These are phyloP conservation scores for Dasypus novemcinctus DNA, from an alignment of 2,113 vertebrate genomes.

Conservation along the genomic window DNA sequence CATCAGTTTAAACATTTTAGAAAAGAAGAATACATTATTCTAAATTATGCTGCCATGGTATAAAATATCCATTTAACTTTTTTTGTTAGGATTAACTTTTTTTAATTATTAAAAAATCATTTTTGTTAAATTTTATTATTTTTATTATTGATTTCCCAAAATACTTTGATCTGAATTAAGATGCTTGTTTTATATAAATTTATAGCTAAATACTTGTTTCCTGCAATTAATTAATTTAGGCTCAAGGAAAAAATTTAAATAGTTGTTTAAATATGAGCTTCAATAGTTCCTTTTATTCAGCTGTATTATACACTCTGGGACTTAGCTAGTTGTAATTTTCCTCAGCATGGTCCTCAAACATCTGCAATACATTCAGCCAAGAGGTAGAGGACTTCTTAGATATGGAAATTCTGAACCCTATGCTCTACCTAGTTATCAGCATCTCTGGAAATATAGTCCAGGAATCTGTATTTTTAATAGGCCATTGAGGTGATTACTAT, in stretches of 20 bases:
- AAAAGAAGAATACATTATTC: not conserved
- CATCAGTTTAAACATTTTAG: conserved; percentile 11
- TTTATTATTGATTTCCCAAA: conserved; percentile 2
- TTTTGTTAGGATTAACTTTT: conserved; percentile 20
- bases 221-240: not conserved
- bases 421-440: not conserved
- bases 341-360: not conserved
- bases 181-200: conserved; percentile 24
- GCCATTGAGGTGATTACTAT: not conserved
- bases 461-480: not conserved
- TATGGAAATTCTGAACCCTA: not conserved
- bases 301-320: not conserved
- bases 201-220: not conserved
- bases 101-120: not conserved
- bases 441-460: not conserved
- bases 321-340: not conserved
- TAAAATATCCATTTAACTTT: not conserved
- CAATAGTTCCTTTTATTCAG: not conserved
- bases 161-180: not conserved
- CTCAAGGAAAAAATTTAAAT: not conserved
- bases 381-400: not conserved
- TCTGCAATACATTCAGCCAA: not conserved
- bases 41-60: not conserved
- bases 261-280: not conserved
- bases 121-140: not conserved